A percentile compares a stretch with the other conserved stretches of the same genome.
These are phyloP conservation scores for Semicossyphus pulcher DNA, from an alignment of 2,113 vertebrate species.

Conservation along the genomic window DNA sequence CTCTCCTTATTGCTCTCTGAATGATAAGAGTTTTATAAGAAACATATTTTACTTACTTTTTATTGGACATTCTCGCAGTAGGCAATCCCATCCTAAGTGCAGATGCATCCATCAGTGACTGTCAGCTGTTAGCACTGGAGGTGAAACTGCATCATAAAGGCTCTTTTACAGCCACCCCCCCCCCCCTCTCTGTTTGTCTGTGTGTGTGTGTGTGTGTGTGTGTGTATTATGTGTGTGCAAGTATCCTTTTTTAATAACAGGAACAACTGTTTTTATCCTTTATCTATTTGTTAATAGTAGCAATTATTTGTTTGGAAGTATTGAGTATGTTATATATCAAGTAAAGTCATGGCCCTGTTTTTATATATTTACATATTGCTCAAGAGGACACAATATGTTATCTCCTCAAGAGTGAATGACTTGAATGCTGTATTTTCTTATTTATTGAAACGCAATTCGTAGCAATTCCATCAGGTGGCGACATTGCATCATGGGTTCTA, in stretches of 20 bases:
- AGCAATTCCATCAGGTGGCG: slow-evolving; percentile 4
- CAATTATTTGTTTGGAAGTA: too few relatives aligned
- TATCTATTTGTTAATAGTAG: too few relatives aligned
- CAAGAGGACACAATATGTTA: too few relatives aligned
- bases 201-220: not conserved
- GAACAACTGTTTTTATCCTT: too few relatives aligned
- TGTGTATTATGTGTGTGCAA: not conserved
- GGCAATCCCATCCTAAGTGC: not conserved
- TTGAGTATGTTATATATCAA: too few relatives aligned
- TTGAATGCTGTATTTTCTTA: not conserved
- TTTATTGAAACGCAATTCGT: not conserved
- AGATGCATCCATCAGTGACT: slow-evolving; percentile 6
- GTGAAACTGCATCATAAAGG: slow-evolving; percentile 9
- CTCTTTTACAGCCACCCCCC: not conserved
- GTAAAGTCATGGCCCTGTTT: too few relatives aligned
- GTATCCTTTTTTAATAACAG: too few relatives aligned
- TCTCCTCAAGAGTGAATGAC: too few relatives aligned
- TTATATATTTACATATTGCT: too few relatives aligned
- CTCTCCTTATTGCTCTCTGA: not conserved
- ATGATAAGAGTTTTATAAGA: not conserved
- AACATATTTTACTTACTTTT: slow-evolving; percentile 58
- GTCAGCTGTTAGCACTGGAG: slow-evolving; percentile 18
- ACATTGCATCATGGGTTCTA: not conserved
- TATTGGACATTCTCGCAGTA: slow-evolving; percentile 2
- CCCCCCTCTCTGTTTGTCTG: not conserved